Evolutionary conservation across 2,797 vertebrate species (phyloP), one percentile per base, ranked within the genome.

Genomic region (Platalea minor): DNA sequence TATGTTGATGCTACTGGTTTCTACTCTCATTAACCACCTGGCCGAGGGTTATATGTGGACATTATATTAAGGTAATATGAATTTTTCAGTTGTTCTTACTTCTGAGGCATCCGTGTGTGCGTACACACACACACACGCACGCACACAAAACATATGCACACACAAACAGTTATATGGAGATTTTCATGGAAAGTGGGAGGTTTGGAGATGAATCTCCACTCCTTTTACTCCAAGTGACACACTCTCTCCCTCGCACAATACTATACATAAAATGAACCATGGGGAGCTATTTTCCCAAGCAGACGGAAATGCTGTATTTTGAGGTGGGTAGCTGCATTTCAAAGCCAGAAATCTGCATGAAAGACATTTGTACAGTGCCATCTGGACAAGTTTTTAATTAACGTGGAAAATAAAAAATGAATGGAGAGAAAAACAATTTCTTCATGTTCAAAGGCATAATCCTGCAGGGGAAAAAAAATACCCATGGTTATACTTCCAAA

Each of bases 341-440:
- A 91, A 94, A 95, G 93, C 91, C 93, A 96, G 72, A 88, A 96
- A 85, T 94, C 85, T 93, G 67, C 89, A 85, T 59, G 87, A 77
- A 86, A 96, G 76, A 81, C 91, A 95, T 92, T 94, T 95, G 93
- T 91, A 69, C 75, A 64, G 54, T 94, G 82, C 95, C 96, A 97
- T 96, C 96, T 96, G 94, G 94, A 81, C 92, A 89, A 89, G 43
- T 69, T 96, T 95, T 96, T 95, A 96, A 95, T 96, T 94, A 95
- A 94, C 1, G 7, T 85, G 39, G n/a, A 92, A 96, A 94, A 96
- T 85, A 63, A 89, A 89, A 91, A 94, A 95, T 87, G 75, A 95
- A 93, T 12, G 9, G 79, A 75, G 48, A 51, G 43, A 88, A 41
- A 59, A 83, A 84, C 48, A 46, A 57, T 88, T 96, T 96, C 51